A percentile compares a stretch with the other conserved stretches of the same genome.
Evolutionary conservation across 2,113 vertebrate genomes (phyloP).

Genomic region (Chamaetylas fuelleborni): DNA sequence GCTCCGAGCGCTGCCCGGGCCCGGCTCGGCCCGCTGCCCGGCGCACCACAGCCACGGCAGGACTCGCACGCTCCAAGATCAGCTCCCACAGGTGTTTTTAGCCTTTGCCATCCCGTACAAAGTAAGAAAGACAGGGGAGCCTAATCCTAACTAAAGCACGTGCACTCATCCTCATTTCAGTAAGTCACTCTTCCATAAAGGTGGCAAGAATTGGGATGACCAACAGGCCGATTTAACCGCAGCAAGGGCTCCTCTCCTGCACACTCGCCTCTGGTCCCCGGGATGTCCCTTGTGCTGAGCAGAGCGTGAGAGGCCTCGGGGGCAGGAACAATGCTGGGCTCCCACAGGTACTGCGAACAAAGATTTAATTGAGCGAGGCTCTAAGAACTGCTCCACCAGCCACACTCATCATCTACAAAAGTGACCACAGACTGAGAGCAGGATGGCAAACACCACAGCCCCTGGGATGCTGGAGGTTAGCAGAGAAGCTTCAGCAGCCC

Average conservation of each 20-base stretch:
- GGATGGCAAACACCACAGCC: rapidly evolving
- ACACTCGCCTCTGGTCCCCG: neutral
- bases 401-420: rapidly evolving
- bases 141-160: rapidly evolving
- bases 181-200: neutral
- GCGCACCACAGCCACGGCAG: neutral
- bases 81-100: neutral
- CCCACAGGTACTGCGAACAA: neutral
- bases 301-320: neutral
- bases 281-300: rapidly evolving
- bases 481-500: neutral
- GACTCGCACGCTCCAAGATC: rapidly evolving
- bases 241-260: neutral
- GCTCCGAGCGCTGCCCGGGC: too few species aligned
- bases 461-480: neutral
- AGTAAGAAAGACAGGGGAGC: neutral
- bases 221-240: neutral
- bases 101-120: neutral
- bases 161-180: neutral
- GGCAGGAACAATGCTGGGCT: neutral
- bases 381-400: neutral
- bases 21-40: rapidly evolving
- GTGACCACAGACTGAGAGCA: rapidly evolving
- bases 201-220: neutral
- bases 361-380: neutral